These are phyloP conservation scores for Sebastes kiyomatsui DNA, from an alignment of 2,797 vertebrate species.

Conservation along the genomic window DNA sequence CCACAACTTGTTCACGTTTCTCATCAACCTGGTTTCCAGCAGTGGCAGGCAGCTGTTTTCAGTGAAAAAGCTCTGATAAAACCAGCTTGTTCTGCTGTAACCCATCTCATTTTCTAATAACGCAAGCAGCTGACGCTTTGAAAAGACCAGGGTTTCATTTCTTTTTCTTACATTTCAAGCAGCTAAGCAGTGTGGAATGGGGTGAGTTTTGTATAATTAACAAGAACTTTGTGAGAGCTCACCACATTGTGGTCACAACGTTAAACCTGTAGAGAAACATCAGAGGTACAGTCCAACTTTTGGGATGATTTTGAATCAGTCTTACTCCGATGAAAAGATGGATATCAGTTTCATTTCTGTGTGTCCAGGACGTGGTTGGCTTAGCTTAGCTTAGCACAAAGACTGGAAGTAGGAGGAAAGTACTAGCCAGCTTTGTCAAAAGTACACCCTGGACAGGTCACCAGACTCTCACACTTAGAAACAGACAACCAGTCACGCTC, in stretches of 20 bases:
- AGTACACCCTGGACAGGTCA: too few species aligned
- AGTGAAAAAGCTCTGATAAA: too few species aligned
- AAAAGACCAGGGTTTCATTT: background rate
- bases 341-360: background rate
- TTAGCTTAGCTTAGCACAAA: background rate
- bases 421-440: background rate
- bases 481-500: too few species aligned
- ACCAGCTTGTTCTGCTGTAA: background rate
- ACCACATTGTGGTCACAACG: slow-evolving; percentile 13
- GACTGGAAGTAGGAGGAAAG: background rate
- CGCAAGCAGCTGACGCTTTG: background rate
- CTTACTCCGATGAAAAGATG: background rate
- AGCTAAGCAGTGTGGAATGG: slow-evolving; percentile 16
- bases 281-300: background rate
- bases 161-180: background rate
- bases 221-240: slow-evolving; percentile 7
- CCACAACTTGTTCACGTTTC: background rate
- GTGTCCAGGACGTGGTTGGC: background rate
- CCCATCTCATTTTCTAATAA: background rate
- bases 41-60: background rate
- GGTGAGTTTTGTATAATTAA: background rate
- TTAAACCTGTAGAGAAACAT: slow-evolving; percentile 7
- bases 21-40: background rate
- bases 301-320: background rate
- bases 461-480: too few species aligned